Evolutionary conservation across 2,888 invertebrate genomes (phyloP).

Genomic region (Eupithecia exiguata): DNA sequence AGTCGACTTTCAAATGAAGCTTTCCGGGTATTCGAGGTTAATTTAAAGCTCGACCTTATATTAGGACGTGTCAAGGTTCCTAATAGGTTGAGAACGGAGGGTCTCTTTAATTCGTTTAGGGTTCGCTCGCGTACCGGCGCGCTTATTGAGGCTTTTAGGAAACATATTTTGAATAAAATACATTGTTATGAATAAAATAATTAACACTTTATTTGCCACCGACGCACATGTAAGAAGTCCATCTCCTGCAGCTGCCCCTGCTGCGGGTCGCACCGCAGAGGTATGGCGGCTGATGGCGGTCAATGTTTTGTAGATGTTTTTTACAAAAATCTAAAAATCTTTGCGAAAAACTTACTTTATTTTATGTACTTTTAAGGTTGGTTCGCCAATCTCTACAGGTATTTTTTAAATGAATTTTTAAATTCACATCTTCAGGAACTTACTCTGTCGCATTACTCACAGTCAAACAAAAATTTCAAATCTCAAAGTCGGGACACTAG

Average conservation of each 20-base stretch:
- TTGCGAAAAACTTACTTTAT: no score
- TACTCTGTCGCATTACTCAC: no score
- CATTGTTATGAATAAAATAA: neutral
- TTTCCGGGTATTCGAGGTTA: constrained; percentile 1
- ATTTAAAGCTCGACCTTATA: constrained; percentile 33
- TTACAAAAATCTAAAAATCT: no score
- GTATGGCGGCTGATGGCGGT: no score
- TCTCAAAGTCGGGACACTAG: constrained; percentile 2
- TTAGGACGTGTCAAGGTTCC: constrained; percentile 33
- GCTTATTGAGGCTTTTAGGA: constrained; percentile 1
- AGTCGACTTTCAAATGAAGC: constrained; percentile 13
- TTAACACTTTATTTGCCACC: neutral
- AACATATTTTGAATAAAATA: neutral
- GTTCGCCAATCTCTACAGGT: no score
- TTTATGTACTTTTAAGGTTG: no score
- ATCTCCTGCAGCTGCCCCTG: no score
- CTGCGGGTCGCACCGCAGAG: no score
- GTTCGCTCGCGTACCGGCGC: neutral
- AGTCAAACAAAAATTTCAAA: neutral
- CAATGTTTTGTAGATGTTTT: no score
- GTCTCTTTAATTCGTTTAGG: constrained; percentile 3
- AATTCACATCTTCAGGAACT: no score
- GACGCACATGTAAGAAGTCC: no score
- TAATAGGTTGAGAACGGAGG: constrained; percentile 23
- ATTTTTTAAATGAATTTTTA: no score